Evolutionary conservation across 2,888 invertebrate genomes (phyloP).

Genomic region (Mythimna albipuncta): DNA sequence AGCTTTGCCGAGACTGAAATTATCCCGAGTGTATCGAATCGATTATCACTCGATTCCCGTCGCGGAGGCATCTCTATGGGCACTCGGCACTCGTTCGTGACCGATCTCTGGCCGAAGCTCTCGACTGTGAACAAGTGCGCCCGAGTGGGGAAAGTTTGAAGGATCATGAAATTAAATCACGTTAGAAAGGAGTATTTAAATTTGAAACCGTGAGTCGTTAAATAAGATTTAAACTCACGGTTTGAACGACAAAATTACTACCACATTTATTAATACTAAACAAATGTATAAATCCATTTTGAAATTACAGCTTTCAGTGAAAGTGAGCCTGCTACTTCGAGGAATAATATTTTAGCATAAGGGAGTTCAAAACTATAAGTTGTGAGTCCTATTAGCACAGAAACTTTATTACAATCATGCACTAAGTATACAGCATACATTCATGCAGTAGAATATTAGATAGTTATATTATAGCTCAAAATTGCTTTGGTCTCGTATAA

Average conservation of each 20-base stretch:
- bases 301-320: constrained; percentile 39
- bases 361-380: constrained; percentile 2
- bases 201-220: constrained; percentile 48
- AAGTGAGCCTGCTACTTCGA: constrained; percentile 28
- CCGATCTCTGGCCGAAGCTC: constrained; percentile 68
- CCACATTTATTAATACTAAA: constrained; percentile 33
- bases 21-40: constrained; percentile 77
- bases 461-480: not conserved
- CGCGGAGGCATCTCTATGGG: constrained; percentile 67
- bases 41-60: constrained; percentile 76
- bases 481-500: constrained; percentile 7
- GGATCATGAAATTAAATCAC: constrained; percentile 69
- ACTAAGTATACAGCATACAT: constrained; percentile 1
- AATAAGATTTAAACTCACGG: constrained; percentile 50
- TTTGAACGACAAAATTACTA: constrained; percentile 38
- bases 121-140: constrained; percentile 63
- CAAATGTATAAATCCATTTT: constrained; percentile 42
- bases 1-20: constrained; percentile 63
- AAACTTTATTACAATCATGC: constrained; percentile 22
- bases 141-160: constrained; percentile 76
- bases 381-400: constrained; percentile 7
- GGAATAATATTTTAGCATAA: constrained; percentile 22
- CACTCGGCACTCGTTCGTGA: constrained; percentile 72
- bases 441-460: constrained; percentile 8
- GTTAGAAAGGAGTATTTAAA: constrained; percentile 63